These are phyloP conservation scores for Ridgeia piscesae DNA, from an alignment of 1,140 invertebrate species.

Conservation along the genomic window DNA sequence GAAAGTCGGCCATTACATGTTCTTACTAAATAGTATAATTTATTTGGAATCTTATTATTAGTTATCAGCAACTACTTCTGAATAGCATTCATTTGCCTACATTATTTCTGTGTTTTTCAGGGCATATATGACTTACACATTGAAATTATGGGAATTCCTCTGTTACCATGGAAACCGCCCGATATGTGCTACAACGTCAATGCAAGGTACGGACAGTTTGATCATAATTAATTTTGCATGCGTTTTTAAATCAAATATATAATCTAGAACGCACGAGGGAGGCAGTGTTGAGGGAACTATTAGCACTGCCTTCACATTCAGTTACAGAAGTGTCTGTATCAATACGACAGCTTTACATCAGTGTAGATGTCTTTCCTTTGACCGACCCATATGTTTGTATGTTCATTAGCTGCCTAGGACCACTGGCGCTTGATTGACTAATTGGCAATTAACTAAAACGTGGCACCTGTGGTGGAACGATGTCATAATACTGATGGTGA, in stretches of 20 bases:
- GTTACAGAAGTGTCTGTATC: neutral
- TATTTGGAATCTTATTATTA: neutral
- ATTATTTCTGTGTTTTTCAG: neutral
- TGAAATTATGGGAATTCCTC: conserved; percentile 19
- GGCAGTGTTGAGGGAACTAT: too few species aligned
- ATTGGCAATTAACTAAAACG: neutral
- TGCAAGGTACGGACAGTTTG: conserved; percentile 15
- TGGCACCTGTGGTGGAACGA: too few species aligned
- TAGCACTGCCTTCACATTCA: neutral
- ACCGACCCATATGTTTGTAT: too few species aligned
- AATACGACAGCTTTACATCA: too few species aligned
- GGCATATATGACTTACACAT: conserved; percentile 29
- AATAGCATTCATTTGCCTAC: neutral
- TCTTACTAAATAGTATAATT: neutral
- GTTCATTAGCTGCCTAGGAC: neutral
- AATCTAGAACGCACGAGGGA: too few species aligned
- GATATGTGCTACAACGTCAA: conserved; percentile 18
- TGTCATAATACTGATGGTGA: too few species aligned
- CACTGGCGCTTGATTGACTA: neutral
- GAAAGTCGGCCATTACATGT: neutral
- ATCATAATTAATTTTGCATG: neutral
- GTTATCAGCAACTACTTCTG: neutral
- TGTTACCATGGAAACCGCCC: conserved; percentile 25
- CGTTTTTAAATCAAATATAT: neutral
- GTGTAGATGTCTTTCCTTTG: too few species aligned